Conservation (phyloP, 2,797 vertebrate species). For the Halcyon chelicuti region DNA sequence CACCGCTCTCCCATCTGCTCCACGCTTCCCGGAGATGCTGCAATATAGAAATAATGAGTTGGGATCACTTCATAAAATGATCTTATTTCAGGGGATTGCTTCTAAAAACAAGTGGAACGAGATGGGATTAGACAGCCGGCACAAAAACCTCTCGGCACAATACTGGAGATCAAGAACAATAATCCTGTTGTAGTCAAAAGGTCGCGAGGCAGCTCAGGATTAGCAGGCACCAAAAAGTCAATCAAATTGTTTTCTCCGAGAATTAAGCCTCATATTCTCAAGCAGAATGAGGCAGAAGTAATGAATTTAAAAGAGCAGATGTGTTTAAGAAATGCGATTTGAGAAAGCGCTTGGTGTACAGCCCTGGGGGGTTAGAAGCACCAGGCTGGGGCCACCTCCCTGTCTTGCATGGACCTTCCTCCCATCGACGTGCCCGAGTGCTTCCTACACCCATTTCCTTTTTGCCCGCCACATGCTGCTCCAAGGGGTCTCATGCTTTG, state of each 20-base stretch:
- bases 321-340: background rate
- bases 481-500: background rate
- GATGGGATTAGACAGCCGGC: constrained; percentile 1
- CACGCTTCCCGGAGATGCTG: background rate
- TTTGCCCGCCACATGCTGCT: background rate
- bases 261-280: background rate
- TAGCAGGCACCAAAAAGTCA: constrained; percentile 55
- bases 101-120: constrained; percentile 56
- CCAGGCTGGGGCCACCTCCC: background rate
- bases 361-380: background rate
- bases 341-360: background rate
- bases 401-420: background rate
- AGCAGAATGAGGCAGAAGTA: constrained; percentile 27
- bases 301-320: constrained; percentile 6
- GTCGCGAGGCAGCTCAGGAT: constrained; percentile 58
- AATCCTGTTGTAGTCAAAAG: constrained; percentile 67
- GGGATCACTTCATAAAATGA: constrained; percentile 32
- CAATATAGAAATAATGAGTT: constrained; percentile 41
- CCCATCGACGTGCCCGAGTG: background rate
- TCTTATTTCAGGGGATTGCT: constrained; percentile 56
- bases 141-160: constrained; percentile 56
- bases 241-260: constrained; percentile 35
- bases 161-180: constrained; percentile 49
- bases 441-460: background rate
- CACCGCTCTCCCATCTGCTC: background rate